phyloP scores from a whole-genome alignment of 2,113 vertebrate species.

The Tylochromis polylepis region DNA sequence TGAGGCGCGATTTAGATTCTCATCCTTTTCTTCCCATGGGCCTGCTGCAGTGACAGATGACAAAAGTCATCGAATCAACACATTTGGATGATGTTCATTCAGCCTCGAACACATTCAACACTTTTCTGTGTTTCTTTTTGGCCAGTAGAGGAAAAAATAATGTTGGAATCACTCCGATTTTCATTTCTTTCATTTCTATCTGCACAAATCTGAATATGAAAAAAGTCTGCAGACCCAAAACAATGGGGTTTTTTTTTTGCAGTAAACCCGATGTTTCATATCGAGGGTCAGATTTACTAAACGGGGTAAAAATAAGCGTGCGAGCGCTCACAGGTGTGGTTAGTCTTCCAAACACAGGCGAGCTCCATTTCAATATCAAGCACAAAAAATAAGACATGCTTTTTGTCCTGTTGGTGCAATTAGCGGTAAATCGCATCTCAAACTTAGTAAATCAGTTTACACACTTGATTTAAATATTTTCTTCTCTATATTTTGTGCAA shows the following conservation, averaged over 20 bases:
- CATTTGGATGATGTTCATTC: not conserved
- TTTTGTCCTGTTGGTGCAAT: not conserved
- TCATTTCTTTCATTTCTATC: not conserved
- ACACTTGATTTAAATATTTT: not conserved
- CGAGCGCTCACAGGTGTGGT: fast-evolving
- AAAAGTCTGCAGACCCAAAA: not conserved
- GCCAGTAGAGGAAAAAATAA: not conserved
- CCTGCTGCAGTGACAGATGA: not conserved
- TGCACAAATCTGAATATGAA: not conserved
- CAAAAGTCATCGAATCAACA: not conserved
- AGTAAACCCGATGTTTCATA: too few species aligned
- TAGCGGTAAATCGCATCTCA: not conserved
- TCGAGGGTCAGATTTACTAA: not conserved
- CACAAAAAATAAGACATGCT: not conserved
- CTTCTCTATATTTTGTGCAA: not conserved
- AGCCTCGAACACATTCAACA: not conserved
- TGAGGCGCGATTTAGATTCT: not conserved
- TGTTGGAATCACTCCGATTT: not conserved
- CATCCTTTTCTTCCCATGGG: fast-evolving
- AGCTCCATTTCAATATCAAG: not conserved
- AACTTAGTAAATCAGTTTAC: not conserved
- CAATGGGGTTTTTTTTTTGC: too few species aligned
- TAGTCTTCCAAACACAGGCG: not conserved
- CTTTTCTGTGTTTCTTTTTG: fast-evolving
- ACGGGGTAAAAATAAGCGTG: fast-evolving